Evolutionary conservation across 2,113 vertebrate species (phyloP).

Genomic region (Zootoca vivipara): DNA sequence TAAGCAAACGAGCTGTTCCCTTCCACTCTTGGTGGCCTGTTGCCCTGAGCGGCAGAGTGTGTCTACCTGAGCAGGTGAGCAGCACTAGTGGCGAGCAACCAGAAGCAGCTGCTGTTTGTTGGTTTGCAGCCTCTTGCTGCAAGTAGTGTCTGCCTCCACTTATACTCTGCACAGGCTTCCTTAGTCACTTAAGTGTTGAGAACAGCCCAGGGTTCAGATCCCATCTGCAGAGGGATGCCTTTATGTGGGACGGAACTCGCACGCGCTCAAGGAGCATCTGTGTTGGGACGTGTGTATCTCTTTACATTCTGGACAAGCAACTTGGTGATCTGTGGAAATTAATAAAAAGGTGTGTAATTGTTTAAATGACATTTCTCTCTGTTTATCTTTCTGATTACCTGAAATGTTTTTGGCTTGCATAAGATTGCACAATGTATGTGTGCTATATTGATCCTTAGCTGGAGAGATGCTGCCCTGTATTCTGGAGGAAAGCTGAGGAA

Average conservation of each 20-base stretch:
- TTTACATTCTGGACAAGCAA: not conserved
- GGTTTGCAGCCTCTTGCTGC: too few relatives aligned
- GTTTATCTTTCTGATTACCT: not conserved
- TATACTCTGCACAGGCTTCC: not conserved
- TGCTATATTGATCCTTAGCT: not conserved
- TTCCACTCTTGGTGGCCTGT: too few relatives aligned
- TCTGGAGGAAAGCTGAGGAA: slow-evolving; percentile 50
- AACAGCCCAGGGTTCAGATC: not conserved
- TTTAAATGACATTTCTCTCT: not conserved
- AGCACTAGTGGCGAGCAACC: too few relatives aligned
- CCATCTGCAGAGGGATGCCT: not conserved
- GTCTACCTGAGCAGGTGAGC: too few relatives aligned
- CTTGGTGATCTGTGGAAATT: not conserved
- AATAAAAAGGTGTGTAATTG: not conserved
- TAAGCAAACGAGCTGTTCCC: too few relatives aligned
- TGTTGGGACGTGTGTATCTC: not conserved
- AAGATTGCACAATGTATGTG: not conserved
- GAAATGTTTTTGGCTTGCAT: not conserved
- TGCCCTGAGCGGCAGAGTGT: not conserved
- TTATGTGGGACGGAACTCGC: not conserved
- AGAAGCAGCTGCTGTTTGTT: not conserved
- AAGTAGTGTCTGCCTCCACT: not conserved
- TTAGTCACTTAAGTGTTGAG: not conserved
- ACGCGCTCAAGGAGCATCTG: not conserved
- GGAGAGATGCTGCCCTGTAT: slow-evolving; percentile 21